A percentile compares a stretch with the other conserved stretches of the same genome.
These are phyloP conservation scores for Chaetophractus vellerosus DNA, from an alignment of 2,797 vertebrate species.

Conservation along the genomic window DNA sequence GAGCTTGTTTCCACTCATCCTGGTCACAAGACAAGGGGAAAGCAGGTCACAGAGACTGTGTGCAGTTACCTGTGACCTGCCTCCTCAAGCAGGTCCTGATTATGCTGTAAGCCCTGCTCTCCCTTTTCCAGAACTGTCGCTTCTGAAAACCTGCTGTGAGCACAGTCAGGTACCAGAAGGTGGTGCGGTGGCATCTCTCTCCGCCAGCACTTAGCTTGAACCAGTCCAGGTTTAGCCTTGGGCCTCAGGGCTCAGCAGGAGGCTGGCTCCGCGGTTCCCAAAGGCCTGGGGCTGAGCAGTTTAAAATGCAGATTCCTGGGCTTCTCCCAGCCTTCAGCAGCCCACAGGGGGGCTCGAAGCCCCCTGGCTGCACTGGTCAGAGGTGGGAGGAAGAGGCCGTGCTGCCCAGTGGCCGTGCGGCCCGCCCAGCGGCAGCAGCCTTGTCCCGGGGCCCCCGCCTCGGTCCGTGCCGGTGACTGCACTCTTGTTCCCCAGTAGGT, in stretches of 20 bases:
- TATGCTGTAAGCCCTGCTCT: background rate
- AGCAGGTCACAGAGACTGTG: background rate
- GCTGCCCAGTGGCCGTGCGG: background rate
- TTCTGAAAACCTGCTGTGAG: background rate
- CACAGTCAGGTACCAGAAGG: background rate
- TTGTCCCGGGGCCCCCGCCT: background rate
- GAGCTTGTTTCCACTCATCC: background rate
- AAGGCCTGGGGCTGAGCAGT: background rate
- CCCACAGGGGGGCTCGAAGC: background rate
- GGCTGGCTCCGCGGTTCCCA: background rate
- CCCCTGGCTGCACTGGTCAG: background rate
- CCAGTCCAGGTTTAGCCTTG: background rate
- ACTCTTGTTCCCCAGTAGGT: background rate
- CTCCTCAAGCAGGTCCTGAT: background rate
- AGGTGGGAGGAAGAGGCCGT: background rate
- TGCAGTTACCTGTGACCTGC: background rate
- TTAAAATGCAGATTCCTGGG: background rate
- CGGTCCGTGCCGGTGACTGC: background rate
- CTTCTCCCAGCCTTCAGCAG: background rate
- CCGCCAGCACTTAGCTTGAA: no score
- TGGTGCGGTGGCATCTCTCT: accelerated
- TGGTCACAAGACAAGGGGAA: background rate
- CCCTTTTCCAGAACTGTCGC: background rate
- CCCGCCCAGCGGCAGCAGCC: background rate
- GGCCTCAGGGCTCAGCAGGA: background rate